These are phyloP conservation scores for Nomada fucata DNA, from an alignment of 2,888 invertebrate species.

Conservation along the genomic window DNA sequence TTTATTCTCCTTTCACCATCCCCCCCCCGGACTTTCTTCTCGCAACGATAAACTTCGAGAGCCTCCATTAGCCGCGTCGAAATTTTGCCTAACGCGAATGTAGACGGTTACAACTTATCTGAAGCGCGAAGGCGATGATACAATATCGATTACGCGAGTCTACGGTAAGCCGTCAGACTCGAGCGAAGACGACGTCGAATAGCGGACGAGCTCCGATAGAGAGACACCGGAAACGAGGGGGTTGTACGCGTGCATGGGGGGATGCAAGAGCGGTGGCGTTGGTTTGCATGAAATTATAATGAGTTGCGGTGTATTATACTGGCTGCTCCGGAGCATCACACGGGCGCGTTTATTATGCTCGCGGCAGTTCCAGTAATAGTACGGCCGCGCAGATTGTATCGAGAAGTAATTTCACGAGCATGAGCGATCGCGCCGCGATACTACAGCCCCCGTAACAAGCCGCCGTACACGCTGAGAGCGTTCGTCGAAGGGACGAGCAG, in stretches of 20 bases:
- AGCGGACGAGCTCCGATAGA: background rate
- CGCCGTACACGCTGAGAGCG: background rate
- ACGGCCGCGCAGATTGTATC: conserved; percentile 35
- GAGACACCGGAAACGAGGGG: background rate
- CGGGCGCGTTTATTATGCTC: conserved; percentile 23
- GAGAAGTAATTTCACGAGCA: conserved; percentile 12
- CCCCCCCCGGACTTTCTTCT: background rate
- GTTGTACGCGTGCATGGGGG: background rate
- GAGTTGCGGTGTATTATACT: conserved; percentile 30
- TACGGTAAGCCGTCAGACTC: conserved; percentile 9
- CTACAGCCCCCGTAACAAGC: background rate
- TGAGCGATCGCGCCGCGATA: background rate
- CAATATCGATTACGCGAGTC: conserved; percentile 13
- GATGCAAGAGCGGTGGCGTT: background rate
- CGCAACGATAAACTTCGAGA: background rate
- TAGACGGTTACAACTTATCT: background rate
- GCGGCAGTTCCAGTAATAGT: conserved; percentile 39
- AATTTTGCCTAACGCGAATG: conserved; percentile 54
- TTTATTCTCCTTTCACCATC: background rate
- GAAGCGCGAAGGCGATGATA: conserved; percentile 4
- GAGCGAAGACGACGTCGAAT: background rate
- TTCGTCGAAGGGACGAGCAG: too few relatives aligned
- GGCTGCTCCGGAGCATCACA: conserved; percentile 28
- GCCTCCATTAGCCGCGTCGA: conserved; percentile 8
- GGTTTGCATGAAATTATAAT: conserved; percentile 35